Evolutionary conservation across 2,113 vertebrate species (phyloP), one percentile per base, ranked within the genome.

Genomic region (Pardalotus punctatus): DNA sequence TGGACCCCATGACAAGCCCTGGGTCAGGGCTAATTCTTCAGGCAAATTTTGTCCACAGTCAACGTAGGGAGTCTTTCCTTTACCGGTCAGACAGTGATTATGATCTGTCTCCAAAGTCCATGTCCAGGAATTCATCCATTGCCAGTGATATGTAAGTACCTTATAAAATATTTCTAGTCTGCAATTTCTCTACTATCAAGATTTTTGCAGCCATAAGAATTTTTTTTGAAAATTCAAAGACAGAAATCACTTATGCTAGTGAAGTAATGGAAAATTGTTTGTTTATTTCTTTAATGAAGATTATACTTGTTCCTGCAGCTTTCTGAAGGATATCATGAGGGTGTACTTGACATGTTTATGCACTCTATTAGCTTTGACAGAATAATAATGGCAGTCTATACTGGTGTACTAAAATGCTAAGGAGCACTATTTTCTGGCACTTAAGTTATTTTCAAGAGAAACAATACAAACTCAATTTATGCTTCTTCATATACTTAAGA

Each of bases 41-140:
- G 98, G 99, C 99, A 98, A 99, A 99, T 94, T 99, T 99, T 94
- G 99, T 99, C 90, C 99, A 99, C 97, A 99, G 99, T 97, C 99
- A 99, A 94, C 98, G 99, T 65, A 98, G 99, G 95, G 99, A 99
- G 97, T 99, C 99, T 70, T 99, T 99, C 97, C 98, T 99, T 74
- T 99, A 99, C 96, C 99, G 99, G 82, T 99, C 99, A 2, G 99
- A 99, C 98, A 99, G 99, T 4, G 99, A 99, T 97, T 99, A 99
- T 97, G 99, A 99, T 97, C 99, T 99, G 91, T 99, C 99, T 66
- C 99, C 99, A 85, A 99, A 99, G 97, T 99, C 99, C 58, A 99
- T 99, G 99, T 99, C 99, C 93, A 98, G 99, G 88, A 99, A 99
- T 98, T 99, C 99, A 98, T 99, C 99, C 97, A 99, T 99, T 88